Conservation (phyloP, 2,888 invertebrate genomes). For the Pharmacophagus antenor region DNA sequence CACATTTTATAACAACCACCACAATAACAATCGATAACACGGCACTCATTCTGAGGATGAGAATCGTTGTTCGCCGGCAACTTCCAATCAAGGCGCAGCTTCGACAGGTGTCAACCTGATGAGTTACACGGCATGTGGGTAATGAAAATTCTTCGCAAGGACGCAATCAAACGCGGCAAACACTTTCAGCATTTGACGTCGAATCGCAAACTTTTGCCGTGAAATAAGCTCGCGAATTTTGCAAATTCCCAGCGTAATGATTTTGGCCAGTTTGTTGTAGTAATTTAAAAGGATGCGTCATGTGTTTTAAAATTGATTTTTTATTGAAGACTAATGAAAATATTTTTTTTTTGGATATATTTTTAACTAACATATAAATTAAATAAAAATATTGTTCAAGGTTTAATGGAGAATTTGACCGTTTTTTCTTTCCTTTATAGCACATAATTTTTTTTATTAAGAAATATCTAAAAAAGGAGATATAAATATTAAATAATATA, state of each 20-base stretch:
- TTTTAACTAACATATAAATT: no score
- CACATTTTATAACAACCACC: not conserved
- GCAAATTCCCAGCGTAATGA: not conserved
- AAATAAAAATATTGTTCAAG: no score
- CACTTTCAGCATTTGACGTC: slow-evolving; percentile 11
- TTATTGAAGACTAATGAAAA: no score
- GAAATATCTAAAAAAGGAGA: no score
- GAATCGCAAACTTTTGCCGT: slow-evolving; percentile 5
- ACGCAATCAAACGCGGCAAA: slow-evolving; percentile 62
- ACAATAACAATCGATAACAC: slow-evolving; percentile 2
- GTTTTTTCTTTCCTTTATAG: no score
- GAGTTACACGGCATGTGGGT: slow-evolving; percentile 39
- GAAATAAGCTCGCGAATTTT: slow-evolving; percentile 1
- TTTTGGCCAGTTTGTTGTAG: not conserved
- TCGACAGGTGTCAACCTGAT: slow-evolving; percentile 60
- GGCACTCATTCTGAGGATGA: slow-evolving; percentile 1
- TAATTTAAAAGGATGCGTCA: not conserved
- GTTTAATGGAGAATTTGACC: no score
- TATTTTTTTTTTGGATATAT: no score
- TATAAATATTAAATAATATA: no score
- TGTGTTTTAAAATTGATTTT: no score
- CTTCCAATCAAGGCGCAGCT: slow-evolving; percentile 58
- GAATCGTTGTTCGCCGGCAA: slow-evolving; percentile 31
- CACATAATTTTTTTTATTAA: no score
- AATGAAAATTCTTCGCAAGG: slow-evolving; percentile 54